A percentile compares a stretch with the other conserved stretches of the same genome.
Conservation (phyloP, 35 echinoderm and acorn worm species). For the Heliocidaris erythrogramma region DNA sequence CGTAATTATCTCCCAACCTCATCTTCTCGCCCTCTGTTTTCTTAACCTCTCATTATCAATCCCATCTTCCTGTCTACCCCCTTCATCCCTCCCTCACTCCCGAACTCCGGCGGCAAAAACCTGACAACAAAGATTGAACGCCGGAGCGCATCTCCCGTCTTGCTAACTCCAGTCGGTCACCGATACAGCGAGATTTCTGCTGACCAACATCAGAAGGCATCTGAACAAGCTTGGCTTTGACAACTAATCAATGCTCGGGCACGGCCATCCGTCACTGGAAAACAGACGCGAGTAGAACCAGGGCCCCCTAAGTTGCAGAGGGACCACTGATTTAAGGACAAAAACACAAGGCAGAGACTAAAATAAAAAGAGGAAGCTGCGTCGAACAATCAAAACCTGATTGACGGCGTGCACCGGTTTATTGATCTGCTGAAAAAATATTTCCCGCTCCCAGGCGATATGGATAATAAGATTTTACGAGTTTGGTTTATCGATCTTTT, state of each 20-base stretch:
- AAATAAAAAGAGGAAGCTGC: neutral
- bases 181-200: neutral
- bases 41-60: neutral
- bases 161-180: neutral
- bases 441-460: constrained; percentile 44
- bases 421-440: constrained; percentile 52
- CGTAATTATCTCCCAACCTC: neutral
- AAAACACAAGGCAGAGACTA: neutral
- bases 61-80: neutral
- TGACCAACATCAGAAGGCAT: constrained; percentile 38
- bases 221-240: constrained; percentile 38
- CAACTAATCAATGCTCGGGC: constrained; percentile 40
- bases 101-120: neutral
- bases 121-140: constrained; percentile 17
- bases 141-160: neutral
- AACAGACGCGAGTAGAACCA: neutral
- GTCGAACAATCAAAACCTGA: constrained; percentile 38
- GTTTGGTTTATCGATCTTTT: constrained; percentile 49
- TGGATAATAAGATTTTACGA: constrained; percentile 47
- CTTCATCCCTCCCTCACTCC: neutral
- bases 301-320: constrained; percentile 6
- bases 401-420: constrained; percentile 30
- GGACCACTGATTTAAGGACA: neutral
- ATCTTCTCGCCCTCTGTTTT: neutral
- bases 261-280: constrained; percentile 24